Conservation (phyloP, 2,113 vertebrate genomes). For the Hydrochoerus hydrochaeris region DNA sequence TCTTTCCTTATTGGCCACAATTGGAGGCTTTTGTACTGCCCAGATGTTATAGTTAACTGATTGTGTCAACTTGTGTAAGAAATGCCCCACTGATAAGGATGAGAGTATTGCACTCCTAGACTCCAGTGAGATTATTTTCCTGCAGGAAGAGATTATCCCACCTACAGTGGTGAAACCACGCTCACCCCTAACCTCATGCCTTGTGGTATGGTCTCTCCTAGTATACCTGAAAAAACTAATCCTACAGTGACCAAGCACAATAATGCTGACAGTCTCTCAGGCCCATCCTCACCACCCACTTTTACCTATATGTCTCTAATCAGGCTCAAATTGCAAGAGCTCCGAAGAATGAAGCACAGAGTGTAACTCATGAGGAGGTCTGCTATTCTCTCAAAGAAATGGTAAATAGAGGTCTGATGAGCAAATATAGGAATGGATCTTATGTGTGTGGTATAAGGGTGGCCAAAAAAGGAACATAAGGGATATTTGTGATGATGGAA, state of each 20-base stretch:
- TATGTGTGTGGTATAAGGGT: not conserved
- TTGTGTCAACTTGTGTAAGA: not conserved
- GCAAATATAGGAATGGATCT: not conserved
- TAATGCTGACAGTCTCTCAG: not conserved
- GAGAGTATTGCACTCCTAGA: not conserved
- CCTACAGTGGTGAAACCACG: not conserved
- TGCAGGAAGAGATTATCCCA: not conserved
- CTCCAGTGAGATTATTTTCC: not conserved
- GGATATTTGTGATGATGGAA: not conserved
- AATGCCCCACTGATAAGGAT: not conserved
- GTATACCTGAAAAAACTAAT: not conserved
- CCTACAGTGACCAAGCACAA: not conserved
- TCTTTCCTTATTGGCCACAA: not conserved
- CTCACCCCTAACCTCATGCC: not conserved
- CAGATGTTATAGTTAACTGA: not conserved
- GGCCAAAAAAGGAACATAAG: not conserved
- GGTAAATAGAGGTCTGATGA: not conserved
- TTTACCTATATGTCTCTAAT: not conserved
- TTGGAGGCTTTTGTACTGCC: not conserved
- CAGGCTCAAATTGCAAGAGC: not conserved
- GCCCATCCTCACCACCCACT: not conserved
- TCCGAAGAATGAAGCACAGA: not conserved
- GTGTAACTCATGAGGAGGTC: not conserved
- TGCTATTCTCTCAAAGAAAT: not conserved
- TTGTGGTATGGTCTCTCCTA: no score